Percentiles rank a stretch among this genome's conserved stretches.
Conservation (phyloP, 2,797 vertebrate species). For the Parauchenoglanis ngamensis region DNA sequence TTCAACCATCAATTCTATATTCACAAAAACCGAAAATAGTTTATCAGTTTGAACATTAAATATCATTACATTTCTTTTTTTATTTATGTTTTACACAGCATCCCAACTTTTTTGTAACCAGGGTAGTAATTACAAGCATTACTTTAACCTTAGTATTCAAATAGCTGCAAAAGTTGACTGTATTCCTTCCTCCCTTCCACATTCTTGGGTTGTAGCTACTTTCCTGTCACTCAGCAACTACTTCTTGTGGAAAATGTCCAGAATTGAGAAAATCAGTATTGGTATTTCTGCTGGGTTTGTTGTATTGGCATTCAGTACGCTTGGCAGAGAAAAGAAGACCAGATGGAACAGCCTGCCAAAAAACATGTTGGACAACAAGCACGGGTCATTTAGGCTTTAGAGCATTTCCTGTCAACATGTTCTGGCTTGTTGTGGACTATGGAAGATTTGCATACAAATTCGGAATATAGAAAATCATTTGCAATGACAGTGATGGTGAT, state of each 20-base stretch:
- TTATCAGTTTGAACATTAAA: no score
- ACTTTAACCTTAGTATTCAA: neutral
- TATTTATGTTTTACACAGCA: no score
- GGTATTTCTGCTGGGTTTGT: neutral
- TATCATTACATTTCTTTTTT: no score
- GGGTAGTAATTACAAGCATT: neutral
- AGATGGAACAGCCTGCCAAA: neutral
- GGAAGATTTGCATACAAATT: neutral
- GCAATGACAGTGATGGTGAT: neutral
- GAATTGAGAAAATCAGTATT: neutral
- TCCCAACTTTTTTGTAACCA: no score
- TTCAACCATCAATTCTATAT: no score
- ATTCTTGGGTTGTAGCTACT: neutral
- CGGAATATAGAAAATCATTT: neutral
- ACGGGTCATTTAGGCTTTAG: conserved; percentile 9
- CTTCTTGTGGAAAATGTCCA: neutral
- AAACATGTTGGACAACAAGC: neutral
- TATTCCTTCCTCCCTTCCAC: neutral
- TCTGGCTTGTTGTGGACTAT: neutral
- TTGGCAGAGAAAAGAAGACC: conserved; percentile 7
- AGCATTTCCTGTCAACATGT: conserved; percentile 1
- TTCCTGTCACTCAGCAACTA: neutral
- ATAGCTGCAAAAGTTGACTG: neutral
- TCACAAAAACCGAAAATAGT: no score
- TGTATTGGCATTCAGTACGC: neutral